Evolutionary conservation across 2,797 vertebrate genomes (phyloP), one percentile per base, ranked within the genome.

Genomic region (Fistularia commersonii): DNA sequence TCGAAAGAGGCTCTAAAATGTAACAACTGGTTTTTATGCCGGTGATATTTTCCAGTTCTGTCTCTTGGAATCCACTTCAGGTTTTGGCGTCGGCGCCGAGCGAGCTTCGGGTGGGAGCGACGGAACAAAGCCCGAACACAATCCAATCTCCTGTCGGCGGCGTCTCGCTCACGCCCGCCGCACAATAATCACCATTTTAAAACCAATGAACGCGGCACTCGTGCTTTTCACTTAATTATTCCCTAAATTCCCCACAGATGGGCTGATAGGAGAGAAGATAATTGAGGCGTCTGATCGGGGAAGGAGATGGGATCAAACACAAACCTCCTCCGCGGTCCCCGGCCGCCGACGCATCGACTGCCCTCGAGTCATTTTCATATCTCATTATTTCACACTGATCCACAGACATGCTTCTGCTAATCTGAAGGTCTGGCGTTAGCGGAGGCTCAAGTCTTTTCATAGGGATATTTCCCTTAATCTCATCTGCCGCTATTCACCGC

Each of bases 311-410:
- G 74, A 85, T 89, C 88, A 89, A 92, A 90, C 89, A 89, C 69
- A 76, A 66, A 74, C 68, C 67, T 75, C 69, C 75, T 66, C 61
- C 66, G 61, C 74, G 73, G 83, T 89, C 85, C 76, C 58, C 46
- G 54, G 62, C 79, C 80, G 79, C 66, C 53, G 53, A 6, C 87
- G 90, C 85, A 87, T 86, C 80, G 82, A 86, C 85, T 87, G 89
- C 87, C 87, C 87, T 70, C 65, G 54, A 88, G 90, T 84, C 90
- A 88, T 90, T 91, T 92, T 89, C 90, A 88, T 92, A 89, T 92
- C 91, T 80, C 65, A 79, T 85, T 83, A 87, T 80, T 84, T 75
- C 75, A 74, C 37, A 46, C 62, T 77, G 71, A 80, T 83, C 62
- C 32, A 10, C 50, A 79, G 76, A 77, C 73, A 69, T 59, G 72